Percentiles rank a stretch among this genome's conserved stretches.
These are phyloP conservation scores for Zosterops lateralis DNA, from an alignment of 2,113 vertebrate genomes.

Conservation along the genomic window DNA sequence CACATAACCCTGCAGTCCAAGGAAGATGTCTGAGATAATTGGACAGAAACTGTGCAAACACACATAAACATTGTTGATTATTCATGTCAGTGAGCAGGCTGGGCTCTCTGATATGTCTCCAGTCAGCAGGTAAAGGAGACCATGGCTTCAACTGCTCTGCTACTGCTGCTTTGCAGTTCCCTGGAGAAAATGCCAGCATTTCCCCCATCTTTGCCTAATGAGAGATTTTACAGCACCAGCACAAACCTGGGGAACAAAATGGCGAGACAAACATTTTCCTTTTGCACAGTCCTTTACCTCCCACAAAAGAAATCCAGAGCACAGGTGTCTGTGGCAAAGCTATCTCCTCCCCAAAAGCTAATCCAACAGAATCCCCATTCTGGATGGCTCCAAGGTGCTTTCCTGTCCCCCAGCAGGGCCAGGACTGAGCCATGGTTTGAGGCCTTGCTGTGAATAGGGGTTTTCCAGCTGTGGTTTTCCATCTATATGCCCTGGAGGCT, in stretches of 20 bases:
- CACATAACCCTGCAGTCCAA: not conserved
- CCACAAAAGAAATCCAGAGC: not conserved
- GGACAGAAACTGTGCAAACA: not conserved
- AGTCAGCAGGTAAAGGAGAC: not conserved
- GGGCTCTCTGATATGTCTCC: not conserved
- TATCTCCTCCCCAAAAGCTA: not conserved
- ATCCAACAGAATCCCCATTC: not conserved
- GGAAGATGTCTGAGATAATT: not conserved
- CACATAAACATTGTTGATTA: not conserved
- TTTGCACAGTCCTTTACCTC: not conserved
- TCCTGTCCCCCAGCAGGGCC: not conserved
- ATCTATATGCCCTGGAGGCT: not conserved
- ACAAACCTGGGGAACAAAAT: not conserved
- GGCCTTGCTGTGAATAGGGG: not conserved
- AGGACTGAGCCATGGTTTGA: not conserved
- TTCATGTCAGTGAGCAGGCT: not conserved
- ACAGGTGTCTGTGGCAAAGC: not conserved
- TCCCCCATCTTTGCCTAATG: not conserved
- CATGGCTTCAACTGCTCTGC: not conserved
- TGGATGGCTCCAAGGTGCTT: not conserved
- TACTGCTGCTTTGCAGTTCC: not conserved
- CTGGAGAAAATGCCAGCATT: not conserved
- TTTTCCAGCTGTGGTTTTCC: not conserved
- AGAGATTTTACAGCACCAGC: not conserved
- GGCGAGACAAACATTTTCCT: not conserved